These are phyloP conservation scores for Schizaphis graminum DNA, from an alignment of 2,888 invertebrate genomes.

Conservation along the genomic window DNA sequence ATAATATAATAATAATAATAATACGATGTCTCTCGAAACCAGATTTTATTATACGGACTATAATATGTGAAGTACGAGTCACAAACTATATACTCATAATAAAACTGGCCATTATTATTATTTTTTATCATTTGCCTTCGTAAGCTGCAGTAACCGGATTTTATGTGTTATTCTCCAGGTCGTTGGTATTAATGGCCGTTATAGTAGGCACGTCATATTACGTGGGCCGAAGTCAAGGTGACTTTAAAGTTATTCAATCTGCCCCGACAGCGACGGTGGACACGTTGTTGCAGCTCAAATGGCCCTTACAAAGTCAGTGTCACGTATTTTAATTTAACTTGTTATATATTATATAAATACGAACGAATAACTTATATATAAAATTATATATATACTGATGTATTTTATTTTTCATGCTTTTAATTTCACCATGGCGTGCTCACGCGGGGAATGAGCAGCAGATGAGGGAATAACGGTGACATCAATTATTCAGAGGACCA, in stretches of 20 bases:
- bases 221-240: neutral
- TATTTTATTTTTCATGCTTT: neutral
- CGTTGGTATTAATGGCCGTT: slow-evolving; percentile 40
- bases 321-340: neutral
- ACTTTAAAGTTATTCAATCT: neutral
- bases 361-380: neutral
- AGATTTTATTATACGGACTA: neutral
- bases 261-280: neutral
- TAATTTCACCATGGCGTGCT: neutral
- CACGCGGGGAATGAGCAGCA: neutral
- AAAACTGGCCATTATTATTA: neutral
- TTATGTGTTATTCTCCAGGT: slow-evolving; percentile 38
- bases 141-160: neutral
- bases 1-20: neutral
- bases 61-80: neutral
- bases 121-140: neutral
- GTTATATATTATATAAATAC: neutral
- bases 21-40: neutral
- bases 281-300: slow-evolving; percentile 35
- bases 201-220: slow-evolving; percentile 53
- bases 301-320: slow-evolving; percentile 52
- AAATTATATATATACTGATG: neutral
- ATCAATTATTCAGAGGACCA: slow-evolving; percentile 71
- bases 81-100: neutral
- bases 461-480: slow-evolving; percentile 15